These are phyloP conservation scores for Drosophila suzukii DNA, from an alignment of 1,140 invertebrate species.

Conservation along the genomic window DNA sequence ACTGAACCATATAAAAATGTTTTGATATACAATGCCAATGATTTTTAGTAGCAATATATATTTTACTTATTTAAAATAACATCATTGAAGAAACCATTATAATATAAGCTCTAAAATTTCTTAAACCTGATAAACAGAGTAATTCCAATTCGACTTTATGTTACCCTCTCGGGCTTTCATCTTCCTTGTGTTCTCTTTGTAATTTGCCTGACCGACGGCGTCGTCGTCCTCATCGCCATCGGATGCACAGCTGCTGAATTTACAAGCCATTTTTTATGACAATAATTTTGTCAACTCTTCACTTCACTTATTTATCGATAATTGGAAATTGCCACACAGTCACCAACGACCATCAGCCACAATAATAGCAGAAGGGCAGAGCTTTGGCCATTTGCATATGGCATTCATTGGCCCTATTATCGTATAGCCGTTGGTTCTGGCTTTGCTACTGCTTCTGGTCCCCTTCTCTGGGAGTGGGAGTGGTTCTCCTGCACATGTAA, in stretches of 20 bases:
- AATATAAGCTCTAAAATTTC: too few relatives aligned
- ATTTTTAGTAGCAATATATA: too few relatives aligned
- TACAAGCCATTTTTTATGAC: slow-evolving; percentile 62
- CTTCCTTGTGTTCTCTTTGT: slow-evolving; percentile 36
- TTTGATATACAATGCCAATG: too few relatives aligned
- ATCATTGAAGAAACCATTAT: too few relatives aligned
- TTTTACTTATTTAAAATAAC: too few relatives aligned
- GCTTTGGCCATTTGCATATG: slow-evolving; percentile 45
- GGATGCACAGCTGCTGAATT: slow-evolving; percentile 58
- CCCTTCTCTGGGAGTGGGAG: not conserved
- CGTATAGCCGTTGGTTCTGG: slow-evolving; percentile 29
- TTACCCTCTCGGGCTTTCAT: not conserved
- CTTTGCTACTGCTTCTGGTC: not conserved
- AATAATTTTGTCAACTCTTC: slow-evolving; percentile 60
- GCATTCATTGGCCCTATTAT: slow-evolving; percentile 65
- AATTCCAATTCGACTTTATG: slow-evolving; percentile 4
- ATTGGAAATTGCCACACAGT: slow-evolving; percentile 57
- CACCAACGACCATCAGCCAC: not conserved
- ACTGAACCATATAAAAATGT: too few relatives aligned
- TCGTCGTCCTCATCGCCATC: slow-evolving; percentile 5
- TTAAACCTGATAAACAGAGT: not conserved
- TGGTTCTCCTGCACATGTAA: not conserved
- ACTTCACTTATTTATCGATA: slow-evolving; percentile 77
- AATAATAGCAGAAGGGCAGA: slow-evolving; percentile 4
- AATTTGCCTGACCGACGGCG: slow-evolving; percentile 35